These are phyloP conservation scores for Scortum barcoo DNA, from an alignment of 2,113 vertebrate genomes.

Conservation along the genomic window DNA sequence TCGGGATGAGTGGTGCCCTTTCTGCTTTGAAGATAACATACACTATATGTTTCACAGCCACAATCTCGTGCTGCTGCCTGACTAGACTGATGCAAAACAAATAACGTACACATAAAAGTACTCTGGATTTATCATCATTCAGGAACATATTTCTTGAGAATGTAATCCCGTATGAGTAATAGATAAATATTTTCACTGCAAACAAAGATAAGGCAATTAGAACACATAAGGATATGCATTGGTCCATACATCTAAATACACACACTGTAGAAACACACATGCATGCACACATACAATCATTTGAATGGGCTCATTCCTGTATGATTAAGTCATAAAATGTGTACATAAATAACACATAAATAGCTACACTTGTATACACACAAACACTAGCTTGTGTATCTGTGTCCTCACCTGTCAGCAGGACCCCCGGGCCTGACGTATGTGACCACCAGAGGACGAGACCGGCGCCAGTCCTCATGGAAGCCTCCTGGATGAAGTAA, in stretches of 20 bases:
- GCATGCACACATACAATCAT: conserved; percentile 20
- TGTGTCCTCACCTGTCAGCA: conserved; percentile 91
- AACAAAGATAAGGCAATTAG: conserved; percentile 21
- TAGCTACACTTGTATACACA: conserved; percentile 15
- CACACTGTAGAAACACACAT: conserved; percentile 22
- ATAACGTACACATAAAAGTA: neutral
- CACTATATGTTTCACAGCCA: conserved; percentile 47
- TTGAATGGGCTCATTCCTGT: conserved; percentile 34
- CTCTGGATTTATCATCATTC: neutral
- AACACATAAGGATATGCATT: conserved; percentile 11
- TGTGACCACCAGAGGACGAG: conserved; percentile 92
- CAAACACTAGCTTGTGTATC: conserved; percentile 8
- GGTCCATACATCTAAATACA: neutral
- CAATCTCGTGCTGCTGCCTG: conserved; percentile 33
- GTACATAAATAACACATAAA: conserved; percentile 14
- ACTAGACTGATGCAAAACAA: conserved; percentile 26
- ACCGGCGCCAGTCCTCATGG: conserved; percentile 96
- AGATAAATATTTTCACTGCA: neutral
- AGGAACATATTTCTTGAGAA: neutral
- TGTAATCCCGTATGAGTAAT: neutral
- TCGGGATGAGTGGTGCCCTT: conserved; percentile 67
- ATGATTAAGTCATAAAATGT: conserved; percentile 7
- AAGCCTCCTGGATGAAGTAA: conserved; percentile 88
- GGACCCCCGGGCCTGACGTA: conserved; percentile 93
- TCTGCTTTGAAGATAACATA: conserved; percentile 66